Evolutionary conservation across 2,113 vertebrate species (phyloP), one percentile per base, ranked within the genome.

Genomic region (Oceanites oceanicus): DNA sequence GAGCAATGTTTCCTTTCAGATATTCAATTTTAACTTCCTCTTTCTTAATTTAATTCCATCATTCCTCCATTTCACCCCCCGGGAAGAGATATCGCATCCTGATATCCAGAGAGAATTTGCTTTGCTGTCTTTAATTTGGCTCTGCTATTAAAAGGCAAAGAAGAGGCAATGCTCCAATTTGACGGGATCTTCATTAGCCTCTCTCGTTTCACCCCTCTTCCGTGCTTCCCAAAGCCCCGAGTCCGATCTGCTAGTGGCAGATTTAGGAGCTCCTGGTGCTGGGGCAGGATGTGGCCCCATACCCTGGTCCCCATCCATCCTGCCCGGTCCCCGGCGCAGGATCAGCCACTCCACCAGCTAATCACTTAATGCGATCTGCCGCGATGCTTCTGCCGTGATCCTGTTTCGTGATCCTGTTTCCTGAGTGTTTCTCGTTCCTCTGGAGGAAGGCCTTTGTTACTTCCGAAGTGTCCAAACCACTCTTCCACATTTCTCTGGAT

Each of bases 381-480:
- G 18, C 2, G 10, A 30, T 7, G 75, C 66, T 81, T 50, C 75
- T 8, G 21, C 40, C 42, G 34, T 2, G 2, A 47, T 94, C 90
- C 90, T 5, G 2, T 65, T 71, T 58, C 78, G 34, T 2, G 2
- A 47, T 94, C 90, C 90, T 5, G 2, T 65, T 71, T 58, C 78
- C 87, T 1, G 0, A 63, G 63, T 6, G 52, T 65, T 88, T 72
- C 66, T 91, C 52, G 84, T 40, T 9, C 45, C 53, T 50, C 50
- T 1, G 4, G 50, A 89, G 95, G 86, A 88, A 88, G 52, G 55
- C 29, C 65, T 92, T 95, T 96, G 62, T 96, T 88, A 80, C 82
- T 95, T 96, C 86, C 88, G 96, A 95, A 97, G 95, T 97, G 97
- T 89, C 93, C 94, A 93, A 96, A 88, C 53, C 88, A 82, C 77